Evolutionary conservation across 2,888 invertebrate species (phyloP), one percentile per base, ranked within the genome.

Genomic region (Neoascia interrupta): DNA sequence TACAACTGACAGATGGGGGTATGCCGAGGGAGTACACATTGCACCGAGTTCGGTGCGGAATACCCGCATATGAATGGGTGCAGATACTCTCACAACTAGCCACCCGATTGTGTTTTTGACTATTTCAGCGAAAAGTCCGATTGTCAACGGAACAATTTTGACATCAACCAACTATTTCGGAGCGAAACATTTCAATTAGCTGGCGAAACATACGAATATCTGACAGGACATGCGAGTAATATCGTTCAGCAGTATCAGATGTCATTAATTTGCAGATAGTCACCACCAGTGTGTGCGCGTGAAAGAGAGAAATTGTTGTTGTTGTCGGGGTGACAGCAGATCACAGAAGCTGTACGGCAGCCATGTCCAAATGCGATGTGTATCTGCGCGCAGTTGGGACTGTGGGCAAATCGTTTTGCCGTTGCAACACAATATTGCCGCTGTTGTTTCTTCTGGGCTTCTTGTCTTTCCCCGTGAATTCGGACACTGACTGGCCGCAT

Each of bases 101-200:
- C 86, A 86, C 84, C 86, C 86, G 86, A 85, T 86, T 83, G 53
- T 81, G 80, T 86, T 86, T 86, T 84, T 73, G 70, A 80, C 84
- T 85, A 85, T 85, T 86, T 86, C 83, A 47, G 73, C 81, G 70
- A 81, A 82, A 82, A 73, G 76, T 81, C 81, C 63, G 81, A 76
- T 64, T 47, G 76, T 61, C 83, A 82, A 81, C 81, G 75, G 49
- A 70, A 83, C 81, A 81, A 69, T 80, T 82, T 84, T 84, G 54
- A 66, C 81, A 66, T 45, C 84, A 81, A 81, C 81, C 66, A 79
- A 84, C 81, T 82, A 82, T 86, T 86, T 86, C 63, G 70, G 53
- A 66, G 81, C 19, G 11, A 76, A 76, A 70, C 70, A 64, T 66
- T 72, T 72, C 45, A 76, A 64, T 76, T 72, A 53, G 34, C 26